Evolutionary conservation across 2,888 invertebrate species (phyloP).

Genomic region (Netelia fuscicornis): DNA sequence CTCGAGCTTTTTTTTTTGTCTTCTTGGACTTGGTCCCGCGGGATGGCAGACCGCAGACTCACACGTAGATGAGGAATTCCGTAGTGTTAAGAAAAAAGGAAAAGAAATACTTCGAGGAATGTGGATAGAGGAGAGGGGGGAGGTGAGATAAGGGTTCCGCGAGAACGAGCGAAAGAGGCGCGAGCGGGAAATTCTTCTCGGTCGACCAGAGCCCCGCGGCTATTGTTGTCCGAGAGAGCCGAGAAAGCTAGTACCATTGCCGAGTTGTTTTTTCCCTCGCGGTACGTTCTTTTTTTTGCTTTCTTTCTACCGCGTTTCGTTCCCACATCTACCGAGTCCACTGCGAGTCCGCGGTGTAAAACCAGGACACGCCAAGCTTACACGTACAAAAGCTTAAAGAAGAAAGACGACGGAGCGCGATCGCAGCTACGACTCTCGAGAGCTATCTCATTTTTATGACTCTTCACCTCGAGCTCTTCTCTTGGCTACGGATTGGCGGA

Average conservation of each 20-base stretch:
- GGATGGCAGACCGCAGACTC: slow-evolving; percentile 15
- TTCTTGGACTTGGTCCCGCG: slow-evolving; percentile 45
- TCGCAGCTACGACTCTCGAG: slow-evolving; percentile 8
- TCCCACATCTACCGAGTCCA: slow-evolving; percentile 7
- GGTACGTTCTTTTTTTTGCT: slow-evolving; percentile 1
- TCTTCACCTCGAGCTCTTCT: slow-evolving; percentile 21
- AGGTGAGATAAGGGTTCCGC: not conserved
- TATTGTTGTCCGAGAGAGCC: slow-evolving; percentile 49
- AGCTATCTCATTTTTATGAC: slow-evolving; percentile 47
- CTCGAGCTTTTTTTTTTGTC: slow-evolving; percentile 47
- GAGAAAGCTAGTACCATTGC: slow-evolving; percentile 26
- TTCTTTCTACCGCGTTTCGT: slow-evolving; percentile 3
- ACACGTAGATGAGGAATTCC: slow-evolving; percentile 50
- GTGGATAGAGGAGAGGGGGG: slow-evolving; percentile 16
- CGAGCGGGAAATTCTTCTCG: slow-evolving; percentile 44
- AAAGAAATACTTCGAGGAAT: slow-evolving; percentile 35
- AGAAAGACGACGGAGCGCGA: slow-evolving; percentile 29
- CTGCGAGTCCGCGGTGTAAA: slow-evolving; percentile 19
- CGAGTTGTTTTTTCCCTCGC: slow-evolving; percentile 40
- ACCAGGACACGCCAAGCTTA: slow-evolving; percentile 29
- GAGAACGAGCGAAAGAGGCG: slow-evolving; percentile 21
- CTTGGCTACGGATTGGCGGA: not conserved
- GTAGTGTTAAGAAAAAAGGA: slow-evolving; percentile 42
- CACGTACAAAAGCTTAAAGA: slow-evolving; percentile 40
- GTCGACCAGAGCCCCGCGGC: slow-evolving; percentile 39